These are phyloP conservation scores for Netelia inedita DNA, from an alignment of 2,888 invertebrate genomes.

Conservation along the genomic window DNA sequence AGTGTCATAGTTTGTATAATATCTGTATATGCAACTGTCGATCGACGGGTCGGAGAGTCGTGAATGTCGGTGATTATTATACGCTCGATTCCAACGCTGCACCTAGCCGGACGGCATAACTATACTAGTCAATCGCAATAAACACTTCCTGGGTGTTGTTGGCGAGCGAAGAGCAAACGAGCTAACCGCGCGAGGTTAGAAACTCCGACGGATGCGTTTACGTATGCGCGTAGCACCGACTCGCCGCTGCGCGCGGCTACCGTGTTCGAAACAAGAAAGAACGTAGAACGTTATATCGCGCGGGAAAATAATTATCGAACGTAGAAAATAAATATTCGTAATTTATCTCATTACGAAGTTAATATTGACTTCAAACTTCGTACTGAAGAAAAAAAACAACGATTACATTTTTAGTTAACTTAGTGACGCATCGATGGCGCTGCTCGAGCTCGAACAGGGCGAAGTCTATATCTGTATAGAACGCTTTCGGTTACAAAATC, in stretches of 20 bases:
- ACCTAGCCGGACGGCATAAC: not conserved
- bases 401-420: too few relatives aligned
- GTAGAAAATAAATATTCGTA: too few relatives aligned
- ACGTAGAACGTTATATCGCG: not conserved
- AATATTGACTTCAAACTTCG: too few relatives aligned
- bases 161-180: conserved; percentile 34
- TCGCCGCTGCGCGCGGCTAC: not conserved
- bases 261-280: not conserved
- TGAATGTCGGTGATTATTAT: not conserved
- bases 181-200: conserved; percentile 47
- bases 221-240: not conserved
- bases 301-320: not conserved
- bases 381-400: too few relatives aligned
- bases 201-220: conserved; percentile 42
- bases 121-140: conserved; percentile 47
- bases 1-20: too few relatives aligned
- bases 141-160: conserved; percentile 69
- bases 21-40: too few relatives aligned
- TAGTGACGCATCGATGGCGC: not conserved
- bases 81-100: conserved; percentile 6
- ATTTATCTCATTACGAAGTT: too few relatives aligned
- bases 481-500: conserved; percentile 22
- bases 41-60: too few relatives aligned
- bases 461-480: not conserved
- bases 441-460: not conserved